Evolutionary conservation across 2,113 vertebrate genomes (phyloP).

Genomic region (Trichechus manatus): DNA sequence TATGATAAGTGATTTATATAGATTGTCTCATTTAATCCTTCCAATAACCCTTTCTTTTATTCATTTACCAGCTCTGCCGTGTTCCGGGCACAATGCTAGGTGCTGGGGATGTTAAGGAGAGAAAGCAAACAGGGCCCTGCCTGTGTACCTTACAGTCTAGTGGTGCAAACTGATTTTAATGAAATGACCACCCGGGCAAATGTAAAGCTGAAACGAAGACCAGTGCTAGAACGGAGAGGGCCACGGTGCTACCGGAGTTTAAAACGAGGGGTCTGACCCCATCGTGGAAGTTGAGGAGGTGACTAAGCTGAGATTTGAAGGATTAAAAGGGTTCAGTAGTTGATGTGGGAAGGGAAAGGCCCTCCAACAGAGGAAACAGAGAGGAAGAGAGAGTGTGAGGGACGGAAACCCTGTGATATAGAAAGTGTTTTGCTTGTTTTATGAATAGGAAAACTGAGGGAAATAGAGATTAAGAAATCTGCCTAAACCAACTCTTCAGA

Average conservation of each 20-base stretch:
- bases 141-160: background rate
- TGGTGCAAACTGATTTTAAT: background rate
- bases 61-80: background rate
- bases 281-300: no score
- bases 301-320: background rate
- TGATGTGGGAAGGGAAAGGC: background rate
- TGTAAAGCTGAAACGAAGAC: background rate
- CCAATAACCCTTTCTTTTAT: background rate
- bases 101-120: background rate
- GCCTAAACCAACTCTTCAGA: no score
- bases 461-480: background rate
- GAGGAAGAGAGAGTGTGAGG: fast-evolving
- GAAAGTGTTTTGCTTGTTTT: background rate
- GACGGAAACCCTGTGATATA: fast-evolving
- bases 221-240: background rate
- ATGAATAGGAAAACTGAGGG: background rate
- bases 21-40: background rate
- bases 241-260: background rate
- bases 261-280: background rate
- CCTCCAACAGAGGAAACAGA: background rate
- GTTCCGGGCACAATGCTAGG: background rate
- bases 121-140: fast-evolving
- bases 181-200: background rate
- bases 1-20: background rate
- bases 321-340: fast-evolving